Base-by-base conservation (phyloP, 2,888 invertebrate genomes). In the Junonia oenone region DNA sequence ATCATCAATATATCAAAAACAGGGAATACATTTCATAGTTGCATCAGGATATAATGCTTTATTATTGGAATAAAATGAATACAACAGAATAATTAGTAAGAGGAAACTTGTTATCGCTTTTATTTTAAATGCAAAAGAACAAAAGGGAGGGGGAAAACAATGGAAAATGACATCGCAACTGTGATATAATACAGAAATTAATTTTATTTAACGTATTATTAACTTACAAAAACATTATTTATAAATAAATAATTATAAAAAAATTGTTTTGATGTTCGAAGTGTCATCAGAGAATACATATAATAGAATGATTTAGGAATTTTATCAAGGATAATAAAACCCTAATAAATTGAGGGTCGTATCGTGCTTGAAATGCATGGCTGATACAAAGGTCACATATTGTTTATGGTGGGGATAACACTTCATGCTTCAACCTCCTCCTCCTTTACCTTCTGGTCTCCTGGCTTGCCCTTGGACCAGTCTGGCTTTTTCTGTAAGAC, bases 401-500 rank as follows among this genome's bases (percentile, higher is more conserved):
- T 69, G 71, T 71, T 75, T 79, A 71, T 77, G 69, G 71, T 70
- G 69, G 74, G 72, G 70, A 73, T 61, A 80, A 81, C 79, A 80
- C 78, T 87, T 95, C 94, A 96, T 94, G 95, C 96, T 92, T 96
- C 96, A 87, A 93, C 93, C 84, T 93, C 93, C 88, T 93, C 93
- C 89, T 94, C 94, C 89, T 95, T 96, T 92, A 95, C 95, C 92
- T 95, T 95, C 94, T 96, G 96, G 90, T 96, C 96, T 79, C 95
- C 95, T 83, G 94, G 93, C 84, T 96, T 96, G 91, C 93, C 93
- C 93, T 97, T 97, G 85, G 97, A 96, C 97, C 97, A 97, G 92
- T 97, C 97, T 76, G 97, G 96, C 91, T 97, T 97, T 92, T 96
- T 97, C 96, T 96, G 95, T 77, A 92, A 92, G 91, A 76, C 73